Conservation (phyloP, 2,888 invertebrate species). For the Nemapogon koenigi region DNA sequence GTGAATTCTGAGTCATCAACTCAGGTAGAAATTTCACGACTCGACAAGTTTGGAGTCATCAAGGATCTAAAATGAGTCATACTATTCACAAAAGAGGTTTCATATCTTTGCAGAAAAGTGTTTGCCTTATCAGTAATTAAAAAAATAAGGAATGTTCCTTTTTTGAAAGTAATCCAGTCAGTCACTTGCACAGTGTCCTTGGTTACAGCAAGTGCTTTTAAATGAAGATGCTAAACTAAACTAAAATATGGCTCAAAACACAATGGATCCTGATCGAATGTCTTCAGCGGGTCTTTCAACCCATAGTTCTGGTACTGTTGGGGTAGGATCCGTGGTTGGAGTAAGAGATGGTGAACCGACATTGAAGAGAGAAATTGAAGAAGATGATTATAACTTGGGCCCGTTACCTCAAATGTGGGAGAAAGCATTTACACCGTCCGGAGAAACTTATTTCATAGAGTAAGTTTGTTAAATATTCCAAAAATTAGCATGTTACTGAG, state of each 20-base stretch:
- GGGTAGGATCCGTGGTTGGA: constrained; percentile 53
- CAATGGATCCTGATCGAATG: constrained; percentile 54
- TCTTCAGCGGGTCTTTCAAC: constrained; percentile 58
- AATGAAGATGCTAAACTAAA: too few species aligned
- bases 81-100: too few species aligned
- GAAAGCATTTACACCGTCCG: constrained; percentile 94
- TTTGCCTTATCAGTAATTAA: too few species aligned
- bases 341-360: constrained; percentile 45
- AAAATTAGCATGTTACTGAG: too few species aligned
- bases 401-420: constrained; percentile 97
- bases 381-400: constrained; percentile 82
- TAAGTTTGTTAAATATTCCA: too few species aligned
- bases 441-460: constrained; percentile 98
- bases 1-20: too few species aligned
- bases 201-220: too few species aligned
- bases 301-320: constrained; percentile 55
- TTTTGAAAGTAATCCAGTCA: constrained; percentile 16
- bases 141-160: too few species aligned
- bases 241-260: constrained; percentile 43
- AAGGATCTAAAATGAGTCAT: constrained; percentile 54
- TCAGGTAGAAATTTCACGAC: constrained; percentile 33
- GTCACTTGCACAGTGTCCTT: too few species aligned
- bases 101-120: too few species aligned
- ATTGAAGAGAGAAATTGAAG: constrained; percentile 59
- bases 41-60: constrained; percentile 32